Evolutionary conservation across 2,797 vertebrate species (phyloP).

Genomic region (Diglossa cyanea): DNA sequence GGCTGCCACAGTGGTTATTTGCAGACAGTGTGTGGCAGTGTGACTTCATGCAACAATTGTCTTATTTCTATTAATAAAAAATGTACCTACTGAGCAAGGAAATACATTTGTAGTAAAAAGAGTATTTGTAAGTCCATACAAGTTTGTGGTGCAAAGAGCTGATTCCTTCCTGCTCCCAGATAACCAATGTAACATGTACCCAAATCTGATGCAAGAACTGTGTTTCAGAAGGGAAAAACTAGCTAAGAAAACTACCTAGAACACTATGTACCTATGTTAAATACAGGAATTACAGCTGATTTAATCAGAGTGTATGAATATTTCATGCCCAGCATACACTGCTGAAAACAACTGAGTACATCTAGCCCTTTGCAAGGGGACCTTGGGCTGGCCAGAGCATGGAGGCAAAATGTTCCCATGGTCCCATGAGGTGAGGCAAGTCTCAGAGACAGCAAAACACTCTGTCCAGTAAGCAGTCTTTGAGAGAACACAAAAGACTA

Average conservation of each 20-base stretch:
- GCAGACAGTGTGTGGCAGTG: not conserved
- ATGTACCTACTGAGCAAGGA: not conserved
- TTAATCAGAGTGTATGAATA: not conserved
- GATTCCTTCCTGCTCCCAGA: not conserved
- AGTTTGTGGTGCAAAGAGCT: not conserved
- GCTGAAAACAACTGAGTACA: not conserved
- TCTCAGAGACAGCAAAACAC: not conserved
- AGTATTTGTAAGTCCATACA: not conserved
- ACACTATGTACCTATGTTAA: not conserved
- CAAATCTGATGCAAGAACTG: not conserved
- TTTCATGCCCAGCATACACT: not conserved
- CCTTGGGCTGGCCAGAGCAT: not conserved
- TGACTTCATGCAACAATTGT: not conserved
- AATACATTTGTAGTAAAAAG: not conserved
- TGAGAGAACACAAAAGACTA: not conserved
- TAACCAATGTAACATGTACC: rapidly evolving
- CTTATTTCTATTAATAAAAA: not conserved
- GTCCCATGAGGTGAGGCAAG: not conserved
- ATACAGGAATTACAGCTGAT: not conserved
- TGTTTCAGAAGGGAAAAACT: not conserved
- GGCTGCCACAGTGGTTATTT: not conserved
- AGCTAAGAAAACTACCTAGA: not conserved
- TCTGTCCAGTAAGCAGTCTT: not conserved
- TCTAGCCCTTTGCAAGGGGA: not conserved
- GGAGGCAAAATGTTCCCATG: not conserved